These are phyloP conservation scores for Grus americana DNA, from an alignment of 2,113 vertebrate species.

Conservation along the genomic window DNA sequence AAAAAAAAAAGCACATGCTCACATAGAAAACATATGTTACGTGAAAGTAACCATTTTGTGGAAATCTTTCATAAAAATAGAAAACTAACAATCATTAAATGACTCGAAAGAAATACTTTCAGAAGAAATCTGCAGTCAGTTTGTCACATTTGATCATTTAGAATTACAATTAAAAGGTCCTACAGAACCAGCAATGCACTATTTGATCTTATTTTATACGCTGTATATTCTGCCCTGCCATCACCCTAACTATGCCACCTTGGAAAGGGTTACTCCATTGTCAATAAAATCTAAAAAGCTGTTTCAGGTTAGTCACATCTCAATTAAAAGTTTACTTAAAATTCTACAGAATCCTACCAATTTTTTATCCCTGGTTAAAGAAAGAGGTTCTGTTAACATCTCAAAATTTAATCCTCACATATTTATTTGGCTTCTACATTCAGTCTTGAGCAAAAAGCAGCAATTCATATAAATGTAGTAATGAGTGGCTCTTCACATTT, in stretches of 20 bases:
- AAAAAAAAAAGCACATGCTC: not conserved
- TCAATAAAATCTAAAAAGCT: not conserved
- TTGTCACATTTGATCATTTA: not conserved
- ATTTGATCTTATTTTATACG: not conserved
- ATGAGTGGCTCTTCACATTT: not conserved
- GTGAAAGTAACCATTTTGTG: not conserved
- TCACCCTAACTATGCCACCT: not conserved
- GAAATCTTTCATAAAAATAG: not conserved
- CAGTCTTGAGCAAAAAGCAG: not conserved
- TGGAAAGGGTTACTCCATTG: not conserved
- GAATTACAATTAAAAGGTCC: not conserved
- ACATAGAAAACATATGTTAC: not conserved
- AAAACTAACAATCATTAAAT: not conserved
- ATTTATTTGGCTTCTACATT: not conserved
- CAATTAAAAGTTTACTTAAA: not conserved
- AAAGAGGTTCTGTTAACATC: not conserved
- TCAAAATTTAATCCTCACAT: not conserved
- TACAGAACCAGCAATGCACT: not conserved
- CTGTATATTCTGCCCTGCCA: not conserved
- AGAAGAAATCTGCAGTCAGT: not conserved
- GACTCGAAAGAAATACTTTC: not conserved
- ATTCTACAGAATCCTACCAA: not conserved
- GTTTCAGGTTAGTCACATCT: not conserved
- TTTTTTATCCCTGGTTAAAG: not conserved
- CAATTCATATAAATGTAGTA: not conserved